A percentile compares a stretch with the other conserved stretches of the same genome.
Evolutionary conservation across 1,140 invertebrate species (phyloP).

Genomic region (Drosophila chauvacae): DNA sequence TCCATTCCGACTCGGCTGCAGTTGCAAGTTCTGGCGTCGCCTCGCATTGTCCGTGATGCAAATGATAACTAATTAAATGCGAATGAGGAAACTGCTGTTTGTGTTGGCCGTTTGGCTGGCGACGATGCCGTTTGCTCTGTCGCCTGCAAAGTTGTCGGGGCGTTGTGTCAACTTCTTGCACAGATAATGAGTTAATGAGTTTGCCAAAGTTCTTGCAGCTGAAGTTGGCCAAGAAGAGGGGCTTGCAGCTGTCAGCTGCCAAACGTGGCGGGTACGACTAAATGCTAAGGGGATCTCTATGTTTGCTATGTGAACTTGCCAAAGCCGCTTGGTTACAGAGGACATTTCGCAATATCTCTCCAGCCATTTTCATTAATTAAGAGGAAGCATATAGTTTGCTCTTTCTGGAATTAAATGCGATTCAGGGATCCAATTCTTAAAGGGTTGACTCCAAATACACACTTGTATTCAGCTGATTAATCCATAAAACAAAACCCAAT

Average conservation of each 20-base stretch:
- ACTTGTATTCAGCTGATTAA: neutral
- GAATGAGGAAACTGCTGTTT: constrained; percentile 29
- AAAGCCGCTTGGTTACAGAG: constrained; percentile 8
- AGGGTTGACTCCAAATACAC: neutral
- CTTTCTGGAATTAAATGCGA: neutral
- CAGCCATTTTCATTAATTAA: constrained; percentile 4
- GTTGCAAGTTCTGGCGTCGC: neutral
- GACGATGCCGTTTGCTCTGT: constrained; percentile 48
- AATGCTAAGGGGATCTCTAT: constrained; percentile 15
- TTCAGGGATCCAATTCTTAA: neutral
- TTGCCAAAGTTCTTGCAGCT: constrained; percentile 60
- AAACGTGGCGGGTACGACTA: constrained; percentile 7
- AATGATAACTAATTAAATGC: constrained; percentile 62
- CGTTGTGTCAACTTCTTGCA: constrained; percentile 68
- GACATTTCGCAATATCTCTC: neutral
- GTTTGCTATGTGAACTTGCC: constrained; percentile 39
- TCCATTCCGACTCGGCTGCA: constrained; percentile 8
- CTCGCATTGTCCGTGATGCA: constrained; percentile 39
- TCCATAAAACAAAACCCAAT: constrained; percentile 1
- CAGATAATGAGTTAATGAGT: constrained; percentile 77
- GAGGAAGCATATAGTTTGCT: neutral
- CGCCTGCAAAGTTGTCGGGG: constrained; percentile 60
- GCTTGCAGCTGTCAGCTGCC: constrained; percentile 10
- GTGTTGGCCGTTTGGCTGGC: constrained; percentile 20
- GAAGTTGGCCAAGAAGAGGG: constrained; percentile 20